These are phyloP conservation scores for Tiliacea citrago DNA, from an alignment of 2,888 invertebrate genomes.

Conservation along the genomic window DNA sequence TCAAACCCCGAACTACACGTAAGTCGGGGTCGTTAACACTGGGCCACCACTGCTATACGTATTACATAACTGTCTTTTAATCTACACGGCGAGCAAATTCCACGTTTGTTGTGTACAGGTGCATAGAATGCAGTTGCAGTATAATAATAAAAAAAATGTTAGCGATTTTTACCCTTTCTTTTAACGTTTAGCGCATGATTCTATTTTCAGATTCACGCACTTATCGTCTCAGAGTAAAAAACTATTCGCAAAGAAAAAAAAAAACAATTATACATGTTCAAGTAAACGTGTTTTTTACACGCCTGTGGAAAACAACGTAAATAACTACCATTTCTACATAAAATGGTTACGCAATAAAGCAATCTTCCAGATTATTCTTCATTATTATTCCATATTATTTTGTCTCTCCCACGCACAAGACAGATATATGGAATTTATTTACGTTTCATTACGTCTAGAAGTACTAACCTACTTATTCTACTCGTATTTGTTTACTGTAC, in stretches of 20 bases:
- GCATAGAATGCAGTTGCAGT: neutral
- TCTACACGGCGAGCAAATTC: neutral
- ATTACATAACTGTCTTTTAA: neutral
- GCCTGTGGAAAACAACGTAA: neutral
- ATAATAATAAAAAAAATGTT: neutral
- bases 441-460: slow-evolving; percentile 35
- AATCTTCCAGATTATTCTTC: slow-evolving; percentile 31
- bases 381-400: slow-evolving; percentile 40
- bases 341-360: slow-evolving; percentile 16
- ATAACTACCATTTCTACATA: neutral
- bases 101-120: neutral
- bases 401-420: slow-evolving; percentile 29
- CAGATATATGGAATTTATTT: slow-evolving; percentile 35
- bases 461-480: slow-evolving; percentile 23
- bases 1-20: too few species aligned
- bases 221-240: too few species aligned
- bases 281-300: neutral
- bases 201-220: neutral
- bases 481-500: slow-evolving; percentile 39
- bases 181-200: neutral
- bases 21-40: too few species aligned
- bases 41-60: too few species aligned
- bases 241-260: neutral
- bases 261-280: neutral
- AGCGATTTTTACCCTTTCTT: neutral